A percentile compares a stretch with the other conserved stretches of the same genome.
Evolutionary conservation across 2,888 invertebrate species (phyloP).

Genomic region (Agrochola litura): DNA sequence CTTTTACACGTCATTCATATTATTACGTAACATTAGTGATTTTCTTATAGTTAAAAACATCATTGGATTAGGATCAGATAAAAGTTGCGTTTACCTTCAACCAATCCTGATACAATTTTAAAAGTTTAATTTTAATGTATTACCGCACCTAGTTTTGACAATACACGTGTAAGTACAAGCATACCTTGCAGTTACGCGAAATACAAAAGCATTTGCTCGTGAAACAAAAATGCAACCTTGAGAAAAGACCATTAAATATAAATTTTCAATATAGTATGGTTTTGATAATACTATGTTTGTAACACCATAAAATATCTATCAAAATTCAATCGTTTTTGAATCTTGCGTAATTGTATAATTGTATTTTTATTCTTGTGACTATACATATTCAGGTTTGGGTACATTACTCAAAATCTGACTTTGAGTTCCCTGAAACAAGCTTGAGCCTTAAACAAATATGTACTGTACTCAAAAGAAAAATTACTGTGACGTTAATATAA

Average conservation of each 20-base stretch:
- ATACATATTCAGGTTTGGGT: not conserved
- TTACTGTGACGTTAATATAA: not conserved
- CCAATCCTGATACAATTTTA: not conserved
- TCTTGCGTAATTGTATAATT: not conserved
- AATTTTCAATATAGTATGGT: not conserved
- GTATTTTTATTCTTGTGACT: not conserved
- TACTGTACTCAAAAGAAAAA: not conserved
- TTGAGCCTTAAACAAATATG: constrained; percentile 16
- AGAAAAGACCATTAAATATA: not conserved
- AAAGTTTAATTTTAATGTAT: not conserved
- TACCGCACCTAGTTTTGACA: not conserved
- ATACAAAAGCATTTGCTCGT: not conserved
- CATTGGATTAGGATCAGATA: not conserved
- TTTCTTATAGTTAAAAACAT: not conserved
- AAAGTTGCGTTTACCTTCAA: not conserved
- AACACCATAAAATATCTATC: not conserved
- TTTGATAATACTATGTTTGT: not conserved
- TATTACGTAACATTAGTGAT: not conserved
- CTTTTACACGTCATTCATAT: not conserved
- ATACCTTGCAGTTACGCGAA: not conserved
- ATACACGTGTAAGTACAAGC: not conserved
- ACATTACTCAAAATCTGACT: not conserved
- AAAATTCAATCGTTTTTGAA: not conserved
- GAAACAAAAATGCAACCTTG: not conserved
- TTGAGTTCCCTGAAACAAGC: not conserved